Evolutionary conservation across 1,140 invertebrate genomes (phyloP).

Genomic region (Drosophila pseudoananassae): DNA sequence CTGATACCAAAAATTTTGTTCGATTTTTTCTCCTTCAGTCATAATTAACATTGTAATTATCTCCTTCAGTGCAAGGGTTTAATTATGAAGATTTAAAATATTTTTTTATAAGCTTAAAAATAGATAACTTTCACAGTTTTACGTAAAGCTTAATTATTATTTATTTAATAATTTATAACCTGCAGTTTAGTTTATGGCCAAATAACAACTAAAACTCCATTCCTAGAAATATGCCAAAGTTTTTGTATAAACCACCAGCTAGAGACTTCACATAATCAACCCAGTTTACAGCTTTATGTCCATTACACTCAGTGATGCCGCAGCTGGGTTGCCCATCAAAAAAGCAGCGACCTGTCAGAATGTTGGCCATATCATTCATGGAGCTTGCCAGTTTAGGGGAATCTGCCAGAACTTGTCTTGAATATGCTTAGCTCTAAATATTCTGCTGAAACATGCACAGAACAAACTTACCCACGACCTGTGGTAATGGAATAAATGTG

Average conservation of each 20-base stretch:
- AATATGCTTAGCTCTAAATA: slow-evolving; percentile 9
- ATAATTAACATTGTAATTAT: too few relatives aligned
- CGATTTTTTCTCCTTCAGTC: too few relatives aligned
- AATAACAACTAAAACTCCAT: background rate
- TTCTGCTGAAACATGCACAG: background rate
- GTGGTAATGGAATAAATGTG: too few relatives aligned
- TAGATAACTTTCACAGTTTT: too few relatives aligned
- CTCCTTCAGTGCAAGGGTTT: too few relatives aligned
- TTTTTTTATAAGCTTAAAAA: too few relatives aligned
- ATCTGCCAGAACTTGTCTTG: background rate
- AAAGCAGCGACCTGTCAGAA: slow-evolving; percentile 10
- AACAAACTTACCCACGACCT: background rate
- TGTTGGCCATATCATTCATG: background rate
- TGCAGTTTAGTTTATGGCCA: too few relatives aligned
- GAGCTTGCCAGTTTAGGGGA: background rate
- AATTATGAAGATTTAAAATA: too few relatives aligned
- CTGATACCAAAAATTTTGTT: too few relatives aligned
- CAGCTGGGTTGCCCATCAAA: slow-evolving; percentile 17
- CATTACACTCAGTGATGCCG: slow-evolving; percentile 6
- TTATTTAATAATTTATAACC: too few relatives aligned
- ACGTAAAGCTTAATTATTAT: too few relatives aligned
- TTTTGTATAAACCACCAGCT: slow-evolving; percentile 23
- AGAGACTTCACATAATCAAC: background rate
- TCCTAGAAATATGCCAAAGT: background rate
- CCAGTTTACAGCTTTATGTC: background rate